Base-by-base conservation (phyloP, 1,140 invertebrate genomes). In the Nilaparvata lugens region DNA sequence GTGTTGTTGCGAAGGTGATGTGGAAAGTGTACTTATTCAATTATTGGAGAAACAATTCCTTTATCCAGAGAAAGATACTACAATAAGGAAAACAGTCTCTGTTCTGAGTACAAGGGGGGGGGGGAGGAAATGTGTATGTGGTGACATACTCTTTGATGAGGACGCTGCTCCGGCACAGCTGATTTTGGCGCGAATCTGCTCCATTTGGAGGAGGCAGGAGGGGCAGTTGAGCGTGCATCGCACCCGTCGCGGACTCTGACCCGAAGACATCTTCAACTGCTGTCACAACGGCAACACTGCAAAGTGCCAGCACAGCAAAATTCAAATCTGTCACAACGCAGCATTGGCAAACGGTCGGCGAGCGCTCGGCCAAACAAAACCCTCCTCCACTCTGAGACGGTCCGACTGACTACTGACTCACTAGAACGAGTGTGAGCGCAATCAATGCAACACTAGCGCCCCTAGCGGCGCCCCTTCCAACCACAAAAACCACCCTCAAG, bases 171-270 rank as follows among this genome's bases (percentile, higher is more conserved):
- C n/a, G n/a, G n/a, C 31, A 35, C 31, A 35, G 31, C 31, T 35
- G 31, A 35, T 35, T 76, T 83, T 80, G 72, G 79, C 85, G 73
- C 84, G 84, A 63, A 83, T 78, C 63, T 85, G 83, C 68, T 86
- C 83, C 38, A 86, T 75, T 58, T 82, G 79, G 38, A 79, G 74
- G 52, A 79, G 83, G 75, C 85, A 88, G 62, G 81, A 78, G 64
- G 84, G 82, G 69, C 85, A 87, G 69, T 85, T 85, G 19, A 87
- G 76, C 2, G 84, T 87, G 73, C 85, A 87, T 66, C 85, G 83
- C 19, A 84, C 83, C 53, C 84, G 73, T 18, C 83, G 75, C 1
- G 85, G 85, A 65, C 84, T 86, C 40, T 86, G 79, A 0, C 83
- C 83, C 19, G 66, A n/a, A n/a, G n/a, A 52, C 16, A 51, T 52